A percentile compares a stretch with the other conserved stretches of the same genome.
Conservation (phyloP, 2,797 vertebrate genomes). For the Naso thynnoides region DNA sequence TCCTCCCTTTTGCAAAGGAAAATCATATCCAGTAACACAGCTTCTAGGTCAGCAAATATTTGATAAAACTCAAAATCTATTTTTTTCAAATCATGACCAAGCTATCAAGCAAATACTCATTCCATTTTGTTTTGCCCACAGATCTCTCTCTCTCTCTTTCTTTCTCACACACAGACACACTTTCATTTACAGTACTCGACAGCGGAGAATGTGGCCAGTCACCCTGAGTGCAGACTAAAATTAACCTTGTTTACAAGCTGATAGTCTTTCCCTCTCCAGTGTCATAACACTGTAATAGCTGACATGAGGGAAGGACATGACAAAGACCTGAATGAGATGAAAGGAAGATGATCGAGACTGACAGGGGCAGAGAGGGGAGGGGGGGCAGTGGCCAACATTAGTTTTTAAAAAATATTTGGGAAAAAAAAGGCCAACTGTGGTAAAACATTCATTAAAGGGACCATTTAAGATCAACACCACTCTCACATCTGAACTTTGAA, state of each 20-base stretch:
- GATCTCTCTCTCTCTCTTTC: neutral
- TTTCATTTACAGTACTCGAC: constrained; percentile 30
- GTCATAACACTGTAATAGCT: constrained; percentile 69
- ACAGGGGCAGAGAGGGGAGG: neutral
- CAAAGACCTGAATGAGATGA: constrained; percentile 35
- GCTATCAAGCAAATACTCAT: constrained; percentile 22
- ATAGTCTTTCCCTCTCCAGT: constrained; percentile 70
- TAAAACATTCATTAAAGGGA: neutral
- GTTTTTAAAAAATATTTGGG: too few species aligned
- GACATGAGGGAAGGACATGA: constrained; percentile 51
- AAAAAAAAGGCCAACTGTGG: neutral
- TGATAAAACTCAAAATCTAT: constrained; percentile 32
- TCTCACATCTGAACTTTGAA: neutral
- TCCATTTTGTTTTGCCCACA: constrained; percentile 34
- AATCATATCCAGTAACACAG: constrained; percentile 25
- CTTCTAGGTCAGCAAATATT: constrained; percentile 18
- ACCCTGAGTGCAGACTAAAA: constrained; percentile 66
- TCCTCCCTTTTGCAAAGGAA: neutral
- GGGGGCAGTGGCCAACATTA: too few species aligned
- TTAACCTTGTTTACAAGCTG: constrained; percentile 76
- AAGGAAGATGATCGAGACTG: neutral
- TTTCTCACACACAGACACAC: constrained; percentile 4
- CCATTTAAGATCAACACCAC: neutral
- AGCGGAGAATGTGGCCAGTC: constrained; percentile 58
- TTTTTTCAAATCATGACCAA: constrained; percentile 34